phyloP scores from a whole-genome alignment of 2,888 invertebrate species.

The Rhagonycha fulva region DNA sequence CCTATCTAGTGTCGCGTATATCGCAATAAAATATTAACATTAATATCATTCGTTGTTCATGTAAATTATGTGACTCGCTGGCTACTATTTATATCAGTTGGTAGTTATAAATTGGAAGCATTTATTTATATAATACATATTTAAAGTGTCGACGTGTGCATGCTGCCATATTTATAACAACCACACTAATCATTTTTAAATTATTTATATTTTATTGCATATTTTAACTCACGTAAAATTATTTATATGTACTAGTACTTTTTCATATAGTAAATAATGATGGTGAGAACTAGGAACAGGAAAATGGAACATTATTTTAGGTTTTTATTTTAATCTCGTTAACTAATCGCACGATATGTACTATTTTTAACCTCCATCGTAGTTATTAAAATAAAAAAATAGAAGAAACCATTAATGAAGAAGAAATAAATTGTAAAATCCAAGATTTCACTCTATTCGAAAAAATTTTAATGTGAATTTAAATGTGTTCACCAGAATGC shows the following conservation, averaged over 20 bases:
- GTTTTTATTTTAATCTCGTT: neutral
- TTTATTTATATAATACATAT: constrained; percentile 5
- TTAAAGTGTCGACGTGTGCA: constrained; percentile 3
- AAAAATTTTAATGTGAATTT: neutral
- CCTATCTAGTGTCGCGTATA: constrained; percentile 5
- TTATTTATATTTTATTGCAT: neutral
- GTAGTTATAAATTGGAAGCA: constrained; percentile 33
- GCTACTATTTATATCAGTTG: constrained; percentile 31
- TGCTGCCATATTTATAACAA: constrained; percentile 1
- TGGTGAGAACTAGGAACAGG: neutral
- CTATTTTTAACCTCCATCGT: neutral
- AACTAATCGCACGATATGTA: neutral
- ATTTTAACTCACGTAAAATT: neutral
- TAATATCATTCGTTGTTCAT: constrained; percentile 33
- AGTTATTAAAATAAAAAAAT: neutral
- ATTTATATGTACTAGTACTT: neutral
- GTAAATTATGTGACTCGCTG: constrained; percentile 28
- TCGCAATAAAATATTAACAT: constrained; percentile 32
- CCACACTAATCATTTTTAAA: constrained; percentile 3
- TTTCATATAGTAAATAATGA: neutral
- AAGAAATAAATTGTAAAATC: neutral
- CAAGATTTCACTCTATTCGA: neutral
- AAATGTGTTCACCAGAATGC: neutral
- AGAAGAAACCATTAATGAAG: neutral
- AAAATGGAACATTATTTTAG: neutral